Base-by-base conservation (phyloP, 1,140 invertebrate species). In the Aphidius gifuensis region DNA sequence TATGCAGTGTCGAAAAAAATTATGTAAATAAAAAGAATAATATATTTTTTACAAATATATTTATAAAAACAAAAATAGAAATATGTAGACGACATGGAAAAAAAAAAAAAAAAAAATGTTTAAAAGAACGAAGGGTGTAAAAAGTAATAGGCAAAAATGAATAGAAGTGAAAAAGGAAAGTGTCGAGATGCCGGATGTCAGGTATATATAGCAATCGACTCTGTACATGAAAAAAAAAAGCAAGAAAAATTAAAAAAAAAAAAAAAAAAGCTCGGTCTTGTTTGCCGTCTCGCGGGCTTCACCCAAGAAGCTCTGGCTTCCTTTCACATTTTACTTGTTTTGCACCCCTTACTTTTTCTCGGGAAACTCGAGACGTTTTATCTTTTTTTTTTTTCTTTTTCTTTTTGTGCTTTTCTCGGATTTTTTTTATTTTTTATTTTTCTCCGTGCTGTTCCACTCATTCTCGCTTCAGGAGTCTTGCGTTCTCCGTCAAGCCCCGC, bases 321-420 rank as follows among this genome's bases (percentile, higher is more conserved):
- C 48, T 49, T 16, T 49, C 23, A 49, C 47, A n/a, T 49, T 49
- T 49, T 48, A 21, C 23, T 32, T 32, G 23, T 32, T 32, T 49
- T 49, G 47, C 47, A 7, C 23, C 47, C 23, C 47, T 49, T 49
- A 16, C 0, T 16, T 49, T 32, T 32, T 32, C 23, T 32, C 23
- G 23, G 23, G 23, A 32, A 32, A 32, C 23, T 32, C 23, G 23
- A 32, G 23, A 32, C 23, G 16, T 48, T 11, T 11, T 56, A 9
- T 42, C 43, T n/a, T 32, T 42, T 42, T 56, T 9, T 11, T 16
- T 56, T 56, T 56, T 54, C 9, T 54, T 54, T 1, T n/a, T 5
- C 23, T 45, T 58, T 58, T 58, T 58, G 23, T 47, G 57, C 57
- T 46, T 58, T 11, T 38, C 51, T 54, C 57, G 57, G 57, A 32